Evolutionary conservation across 2,113 vertebrate genomes (phyloP).

Genomic region (Laticauda colubrina): DNA sequence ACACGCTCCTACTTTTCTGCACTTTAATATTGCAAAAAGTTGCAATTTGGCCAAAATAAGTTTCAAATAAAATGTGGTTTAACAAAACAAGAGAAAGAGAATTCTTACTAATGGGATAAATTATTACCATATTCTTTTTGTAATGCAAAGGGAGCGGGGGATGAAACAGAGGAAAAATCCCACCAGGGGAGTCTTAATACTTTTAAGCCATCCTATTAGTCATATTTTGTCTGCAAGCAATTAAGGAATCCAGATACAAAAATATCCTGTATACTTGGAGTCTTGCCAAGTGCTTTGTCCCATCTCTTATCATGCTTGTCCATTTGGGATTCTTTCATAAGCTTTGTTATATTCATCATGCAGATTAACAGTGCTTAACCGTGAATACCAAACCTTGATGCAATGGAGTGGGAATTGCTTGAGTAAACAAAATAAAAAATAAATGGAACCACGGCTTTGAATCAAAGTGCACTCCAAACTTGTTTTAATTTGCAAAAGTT

Average conservation of each 20-base stretch:
- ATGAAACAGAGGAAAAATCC: background rate
- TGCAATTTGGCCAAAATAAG: background rate
- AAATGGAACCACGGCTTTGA: conserved; percentile 56
- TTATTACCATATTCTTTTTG: background rate
- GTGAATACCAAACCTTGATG: conserved; percentile 66
- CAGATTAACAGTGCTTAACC: conserved; percentile 61
- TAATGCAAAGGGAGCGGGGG: background rate
- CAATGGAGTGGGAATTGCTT: conserved; percentile 60
- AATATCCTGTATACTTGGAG: conserved; percentile 37
- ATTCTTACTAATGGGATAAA: background rate
- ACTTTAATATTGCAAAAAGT: background rate
- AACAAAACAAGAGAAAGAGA: background rate
- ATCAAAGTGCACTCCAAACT: conserved; percentile 55
- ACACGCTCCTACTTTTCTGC: background rate
- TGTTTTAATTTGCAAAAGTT: conserved; percentile 64
- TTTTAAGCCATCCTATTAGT: conserved; percentile 46
- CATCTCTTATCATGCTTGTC: conserved; percentile 53
- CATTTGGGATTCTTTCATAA: conserved; percentile 57
- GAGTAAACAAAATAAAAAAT: conserved; percentile 62
- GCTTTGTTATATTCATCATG: conserved; percentile 60
- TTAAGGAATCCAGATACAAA: conserved; percentile 59
- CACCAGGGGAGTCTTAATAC: conserved; percentile 32
- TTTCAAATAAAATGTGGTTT: background rate
- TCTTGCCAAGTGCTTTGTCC: conserved; percentile 51
- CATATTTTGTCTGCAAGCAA: conserved; percentile 42